Evolutionary conservation across 2,888 invertebrate genomes (phyloP).

Genomic region (Matsumyia berberina): DNA sequence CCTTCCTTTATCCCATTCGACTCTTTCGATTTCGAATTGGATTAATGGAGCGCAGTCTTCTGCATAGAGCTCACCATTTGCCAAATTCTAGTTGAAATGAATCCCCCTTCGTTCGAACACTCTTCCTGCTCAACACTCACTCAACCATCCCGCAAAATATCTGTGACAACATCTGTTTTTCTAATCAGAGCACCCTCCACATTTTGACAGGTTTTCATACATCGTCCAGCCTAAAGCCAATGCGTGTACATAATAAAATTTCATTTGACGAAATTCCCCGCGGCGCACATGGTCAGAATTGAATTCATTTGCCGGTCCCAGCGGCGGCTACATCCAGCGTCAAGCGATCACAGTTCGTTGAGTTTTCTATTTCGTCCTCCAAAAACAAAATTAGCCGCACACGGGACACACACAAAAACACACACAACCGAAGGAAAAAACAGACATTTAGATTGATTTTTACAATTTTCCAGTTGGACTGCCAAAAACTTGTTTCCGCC

Average conservation of each 20-base stretch:
- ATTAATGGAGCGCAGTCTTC: no score
- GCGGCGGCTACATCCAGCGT: neutral
- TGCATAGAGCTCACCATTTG: no score
- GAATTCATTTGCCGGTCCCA: neutral
- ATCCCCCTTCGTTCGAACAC: neutral
- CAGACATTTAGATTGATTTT: conserved; percentile 53
- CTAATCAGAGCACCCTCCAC: neutral
- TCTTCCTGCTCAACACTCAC: neutral
- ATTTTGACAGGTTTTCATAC: conserved; percentile 3
- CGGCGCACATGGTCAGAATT: neutral
- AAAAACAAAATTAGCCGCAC: conserved; percentile 14
- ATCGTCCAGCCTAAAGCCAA: neutral
- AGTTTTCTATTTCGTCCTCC: conserved; percentile 40
- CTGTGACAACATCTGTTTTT: neutral
- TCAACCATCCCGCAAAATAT: neutral
- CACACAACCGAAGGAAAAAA: no score
- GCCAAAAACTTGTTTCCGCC: conserved; percentile 57
- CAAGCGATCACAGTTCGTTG: conserved; percentile 35
- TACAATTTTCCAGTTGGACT: conserved; percentile 66
- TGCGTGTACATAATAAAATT: conserved; percentile 17
- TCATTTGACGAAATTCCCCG: conserved; percentile 29
- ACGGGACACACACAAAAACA: neutral
- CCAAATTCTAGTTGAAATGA: no score
- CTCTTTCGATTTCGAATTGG: no score
- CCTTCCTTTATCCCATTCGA: no score